These are phyloP conservation scores for cat (Felis catus) DNA, from an alignment of 2,113 vertebrate genomes.

Conservation along the genomic window F.catus_Fca126_mat1.0 CM031421.1:59485001-59485500, in stretches of 20 bases:
- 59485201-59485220: background rate
- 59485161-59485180: too few species aligned
- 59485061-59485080: too few species aligned
- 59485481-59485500: background rate
- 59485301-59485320: background rate
- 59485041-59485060: too few species aligned
- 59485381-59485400: background rate
- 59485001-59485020: too few species aligned
- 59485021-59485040: too few species aligned
- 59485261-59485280: background rate
- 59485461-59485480: background rate
- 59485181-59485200: too few species aligned
- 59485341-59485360: background rate
- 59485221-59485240: background rate
- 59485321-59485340: conserved; percentile 20
- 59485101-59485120: too few species aligned
- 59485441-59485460: background rate
- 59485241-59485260: background rate
- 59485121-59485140: too few species aligned
- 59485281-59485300: conserved; percentile 33
- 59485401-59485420: background rate
- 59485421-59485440: background rate
- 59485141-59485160: too few species aligned
- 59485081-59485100: too few species aligned
- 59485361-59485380: background rate